Base-by-base conservation (phyloP, 35 echinoderm and acorn worm species). In the Holothuria glaberrima region DNA sequence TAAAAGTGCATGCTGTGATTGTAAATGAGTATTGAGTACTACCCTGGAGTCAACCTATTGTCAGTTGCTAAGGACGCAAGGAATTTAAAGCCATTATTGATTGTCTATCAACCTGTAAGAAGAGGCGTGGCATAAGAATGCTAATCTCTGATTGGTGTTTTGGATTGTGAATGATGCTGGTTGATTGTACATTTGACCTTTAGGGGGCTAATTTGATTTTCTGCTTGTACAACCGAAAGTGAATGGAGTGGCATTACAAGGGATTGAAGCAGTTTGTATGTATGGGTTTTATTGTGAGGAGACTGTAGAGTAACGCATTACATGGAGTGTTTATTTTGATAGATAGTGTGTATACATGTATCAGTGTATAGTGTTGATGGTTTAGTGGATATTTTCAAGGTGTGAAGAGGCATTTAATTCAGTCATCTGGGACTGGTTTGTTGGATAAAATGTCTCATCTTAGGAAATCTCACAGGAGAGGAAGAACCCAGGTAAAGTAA, bases 201-300 rank as follows among this genome's bases (percentile, higher is more conserved):
- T 76, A 76, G 72, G 70, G 70, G 70, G 70, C n/a, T 73, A 73
- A 73, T 73, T 73, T 73, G 70, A 73, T 73, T 73, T 73, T 73
- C 18, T 17, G 20, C 46, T 31, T 76, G 36, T 76, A 76, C 72
- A 76, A 76, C 72, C 17, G 72, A 73, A 27, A 33, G 18, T 33
- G 29, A 30, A 73, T 73, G 24, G 25, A 21, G 12, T 45, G 22
- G 28, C 28, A 27, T 4, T 30, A 31, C 14, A 17, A 76, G 10
- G 21, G 22, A 30, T 27, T 76, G 30, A 44, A 3, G 35, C 2
- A 41, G 71, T 41, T 7, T 76, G 33, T 76, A 32, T 75, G 71
- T 75, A 33, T 41, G 32, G 30, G 36, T 73, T 73, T 33, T 33
- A 73, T 20, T 35, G 0, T 9, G 72, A 5, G 24, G 2, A 5